Conservation (phyloP, 2,113 vertebrate genomes). For the Trichechus manatus region DNA sequence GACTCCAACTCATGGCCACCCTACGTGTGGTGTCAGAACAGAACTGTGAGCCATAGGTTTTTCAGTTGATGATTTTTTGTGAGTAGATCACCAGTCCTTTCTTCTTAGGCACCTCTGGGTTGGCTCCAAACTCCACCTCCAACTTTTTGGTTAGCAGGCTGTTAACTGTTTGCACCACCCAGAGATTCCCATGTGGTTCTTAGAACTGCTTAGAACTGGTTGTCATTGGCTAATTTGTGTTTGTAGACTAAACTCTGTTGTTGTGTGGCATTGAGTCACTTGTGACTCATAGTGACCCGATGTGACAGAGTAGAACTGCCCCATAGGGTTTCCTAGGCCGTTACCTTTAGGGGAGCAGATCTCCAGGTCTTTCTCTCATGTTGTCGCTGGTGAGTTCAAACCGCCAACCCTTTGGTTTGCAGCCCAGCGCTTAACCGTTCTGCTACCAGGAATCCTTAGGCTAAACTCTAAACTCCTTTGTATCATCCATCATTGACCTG, state of each 20-base stretch:
- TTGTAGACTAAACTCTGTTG: background rate
- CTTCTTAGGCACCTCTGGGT: no score
- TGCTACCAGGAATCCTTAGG: background rate
- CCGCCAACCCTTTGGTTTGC: background rate
- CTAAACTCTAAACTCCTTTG: background rate
- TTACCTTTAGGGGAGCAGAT: background rate
- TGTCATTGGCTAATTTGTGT: background rate
- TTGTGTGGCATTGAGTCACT: background rate
- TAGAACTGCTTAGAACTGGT: background rate
- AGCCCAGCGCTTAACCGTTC: background rate
- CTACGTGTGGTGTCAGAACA: background rate
- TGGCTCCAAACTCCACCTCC: background rate
- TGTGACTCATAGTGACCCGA: background rate
- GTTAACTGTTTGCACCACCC: background rate
- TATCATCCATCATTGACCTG: background rate
- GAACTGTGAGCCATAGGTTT: no score
- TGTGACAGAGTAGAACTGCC: background rate
- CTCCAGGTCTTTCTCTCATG: background rate
- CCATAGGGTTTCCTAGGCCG: background rate
- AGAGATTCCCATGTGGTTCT: background rate
- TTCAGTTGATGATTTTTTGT: no score
- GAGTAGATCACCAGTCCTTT: no score
- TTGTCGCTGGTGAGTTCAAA: background rate
- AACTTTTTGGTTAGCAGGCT: background rate
- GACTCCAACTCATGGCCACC: background rate